A percentile compares a stretch with the other conserved stretches of the same genome.
Conservation (phyloP, 2,797 vertebrate genomes). For the Ptychobarbus kaznakovi region DNA sequence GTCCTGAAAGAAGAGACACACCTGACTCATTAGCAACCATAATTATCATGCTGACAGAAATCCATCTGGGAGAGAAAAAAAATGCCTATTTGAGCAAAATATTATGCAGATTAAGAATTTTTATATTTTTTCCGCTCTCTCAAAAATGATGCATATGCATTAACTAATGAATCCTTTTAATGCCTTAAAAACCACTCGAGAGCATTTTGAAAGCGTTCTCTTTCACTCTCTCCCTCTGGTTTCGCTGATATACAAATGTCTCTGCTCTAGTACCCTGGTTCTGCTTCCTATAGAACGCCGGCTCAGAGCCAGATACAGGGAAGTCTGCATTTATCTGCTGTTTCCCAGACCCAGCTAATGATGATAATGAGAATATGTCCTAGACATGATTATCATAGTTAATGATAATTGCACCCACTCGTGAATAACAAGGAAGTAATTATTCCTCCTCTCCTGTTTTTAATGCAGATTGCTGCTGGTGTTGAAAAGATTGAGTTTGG, state of each 20-base stretch:
- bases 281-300: conserved; percentile 25
- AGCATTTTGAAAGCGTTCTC: not conserved
- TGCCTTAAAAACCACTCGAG: not conserved
- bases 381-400: conserved; percentile 59
- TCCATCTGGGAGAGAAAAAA: not conserved
- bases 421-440: conserved; percentile 57
- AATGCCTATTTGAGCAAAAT: not conserved
- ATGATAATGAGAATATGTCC: conserved; percentile 60
- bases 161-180: conserved; percentile 7
- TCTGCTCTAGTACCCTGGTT: conserved; percentile 30
- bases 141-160: conserved; percentile 4
- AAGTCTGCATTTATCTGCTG: conserved; percentile 51
- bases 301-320: conserved; percentile 26
- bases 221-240: conserved; percentile 4
- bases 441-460: conserved; percentile 53
- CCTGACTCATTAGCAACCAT: conserved; percentile 7
- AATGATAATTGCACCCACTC: conserved; percentile 57
- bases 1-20: conserved; percentile 75
- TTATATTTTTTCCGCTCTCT: not conserved
- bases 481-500: conserved; percentile 46
- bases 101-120: not conserved
- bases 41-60: conserved; percentile 15
- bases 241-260: conserved; percentile 30
- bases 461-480: conserved; percentile 50
- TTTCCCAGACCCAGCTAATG: conserved; percentile 52